Evolutionary conservation across 1,140 invertebrate species (phyloP).

Genomic region (Magallana ariakensis): DNA sequence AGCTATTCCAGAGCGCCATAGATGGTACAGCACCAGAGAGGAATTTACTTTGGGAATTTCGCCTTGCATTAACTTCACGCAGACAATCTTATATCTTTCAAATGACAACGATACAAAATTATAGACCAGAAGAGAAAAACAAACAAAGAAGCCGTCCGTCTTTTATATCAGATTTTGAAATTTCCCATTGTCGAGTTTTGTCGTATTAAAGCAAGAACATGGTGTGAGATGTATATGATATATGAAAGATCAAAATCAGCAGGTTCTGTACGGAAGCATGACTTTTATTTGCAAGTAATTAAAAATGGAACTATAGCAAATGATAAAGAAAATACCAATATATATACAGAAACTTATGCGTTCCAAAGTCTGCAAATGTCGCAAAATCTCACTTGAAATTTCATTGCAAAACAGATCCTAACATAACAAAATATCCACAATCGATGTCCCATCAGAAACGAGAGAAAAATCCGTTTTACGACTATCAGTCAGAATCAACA

Average conservation of each 20-base stretch:
- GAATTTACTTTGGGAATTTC: not conserved
- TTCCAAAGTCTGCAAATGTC: too few species aligned
- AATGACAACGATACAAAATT: not conserved
- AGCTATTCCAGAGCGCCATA: not conserved
- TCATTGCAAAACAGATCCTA: too few species aligned
- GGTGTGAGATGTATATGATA: not conserved
- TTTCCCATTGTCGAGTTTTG: not conserved
- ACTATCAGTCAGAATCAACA: too few species aligned
- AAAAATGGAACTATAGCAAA: not conserved
- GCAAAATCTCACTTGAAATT: too few species aligned
- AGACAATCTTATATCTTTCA: not conserved
- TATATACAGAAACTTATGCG: too few species aligned
- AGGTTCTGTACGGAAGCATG: not conserved
- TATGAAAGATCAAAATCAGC: not conserved
- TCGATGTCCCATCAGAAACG: not conserved
- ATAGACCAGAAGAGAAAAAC: not conserved
- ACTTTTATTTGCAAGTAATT: not conserved
- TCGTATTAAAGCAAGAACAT: not conserved
- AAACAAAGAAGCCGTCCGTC: not conserved
- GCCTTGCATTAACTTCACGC: slow-evolving; percentile 8
- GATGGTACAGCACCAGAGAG: not conserved
- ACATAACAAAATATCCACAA: not conserved
- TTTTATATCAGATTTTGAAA: not conserved
- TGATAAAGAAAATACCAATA: too few species aligned
- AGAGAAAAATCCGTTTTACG: too few species aligned